Percentiles rank a stretch among this genome's conserved stretches.
These are phyloP conservation scores for Leptinotarsa defecta DNA, from an alignment of 1,140 invertebrate genomes.

Conservation along the genomic window DNA sequence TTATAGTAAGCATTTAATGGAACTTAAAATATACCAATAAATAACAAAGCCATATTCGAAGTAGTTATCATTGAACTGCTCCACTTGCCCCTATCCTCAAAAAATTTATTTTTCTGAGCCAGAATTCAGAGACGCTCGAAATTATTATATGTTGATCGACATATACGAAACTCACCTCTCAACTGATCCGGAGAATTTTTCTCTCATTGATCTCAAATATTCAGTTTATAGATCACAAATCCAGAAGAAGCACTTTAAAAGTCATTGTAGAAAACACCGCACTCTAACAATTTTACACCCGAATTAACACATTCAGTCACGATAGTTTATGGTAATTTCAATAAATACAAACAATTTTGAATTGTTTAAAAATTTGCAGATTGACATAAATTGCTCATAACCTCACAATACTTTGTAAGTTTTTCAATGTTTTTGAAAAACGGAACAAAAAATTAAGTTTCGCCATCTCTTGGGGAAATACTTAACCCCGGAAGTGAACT, in stretches of 20 bases:
- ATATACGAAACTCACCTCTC: neutral
- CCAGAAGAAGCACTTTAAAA: neutral
- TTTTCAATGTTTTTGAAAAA: conserved; percentile 3
- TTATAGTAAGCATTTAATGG: too few species aligned
- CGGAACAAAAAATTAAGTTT: neutral
- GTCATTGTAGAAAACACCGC: neutral
- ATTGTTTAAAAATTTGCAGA: conserved; percentile 13
- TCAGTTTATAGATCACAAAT: neutral
- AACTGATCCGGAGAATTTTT: neutral
- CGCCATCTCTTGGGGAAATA: neutral
- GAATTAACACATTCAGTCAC: neutral
- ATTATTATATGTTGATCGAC: neutral
- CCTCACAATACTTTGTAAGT: conserved; percentile 10
- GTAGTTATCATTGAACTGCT: neutral
- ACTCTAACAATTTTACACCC: neutral
- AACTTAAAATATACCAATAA: too few species aligned
- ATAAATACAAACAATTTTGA: conserved; percentile 13
- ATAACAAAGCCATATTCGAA: neutral
- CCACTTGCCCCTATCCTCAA: neutral
- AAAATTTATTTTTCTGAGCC: neutral
- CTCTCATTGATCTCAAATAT: neutral
- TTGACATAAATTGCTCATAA: conserved; percentile 14
- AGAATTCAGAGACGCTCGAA: neutral
- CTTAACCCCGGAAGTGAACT: neutral
- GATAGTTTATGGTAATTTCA: neutral